Evolutionary conservation across 2,113 vertebrate genomes (phyloP), one percentile per base, ranked within the genome.

Genomic region (Protomyctophum bolini): DNA sequence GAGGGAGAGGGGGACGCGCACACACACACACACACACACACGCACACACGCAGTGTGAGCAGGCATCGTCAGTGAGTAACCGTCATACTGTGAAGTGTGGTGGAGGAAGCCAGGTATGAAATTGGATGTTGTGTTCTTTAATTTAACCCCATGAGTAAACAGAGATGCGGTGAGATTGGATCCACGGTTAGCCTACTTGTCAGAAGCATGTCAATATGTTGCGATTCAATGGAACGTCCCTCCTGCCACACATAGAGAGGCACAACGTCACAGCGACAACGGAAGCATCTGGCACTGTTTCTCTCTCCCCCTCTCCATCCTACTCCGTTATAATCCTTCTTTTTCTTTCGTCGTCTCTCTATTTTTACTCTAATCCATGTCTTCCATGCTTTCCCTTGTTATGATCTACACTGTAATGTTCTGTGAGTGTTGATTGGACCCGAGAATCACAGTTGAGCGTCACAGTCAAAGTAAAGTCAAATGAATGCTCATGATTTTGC

Each of bases 131-230:
- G 84, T 91, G 88, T 93, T 90, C 81, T 86, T 83, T 84, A 90
- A 89, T 91, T 91, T 90, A 91, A 92, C 90, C 89, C 83, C 73
- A 8, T 64, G 84, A 86, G 89, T 88, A 91, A 90, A 92, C 84
- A 87, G 50, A 79, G 70, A 81, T 68, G 62, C 10, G 46, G 48
- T 6, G 5, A 84, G 89, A 90, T 82, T 80, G 82, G 79, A 79
- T 86, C 79, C 65, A 48, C 59, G 47, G 72, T 79, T 67, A 72
- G 70, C 28, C 33, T 58, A 54, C 46, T 72, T 55, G 33, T 87
- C 70, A 64, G 76, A 75, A 63, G 28, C 77, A 78, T 72, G 70
- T 85, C 79, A 77, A 70, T 83, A 66, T 50, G 70, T 72, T 29
- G 59, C 63, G 70, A 87, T 70, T 75, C 70, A 50, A 73, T 70